Base-by-base conservation (phyloP, 2,113 vertebrate genomes). In the Cinclus cinclus region DNA sequence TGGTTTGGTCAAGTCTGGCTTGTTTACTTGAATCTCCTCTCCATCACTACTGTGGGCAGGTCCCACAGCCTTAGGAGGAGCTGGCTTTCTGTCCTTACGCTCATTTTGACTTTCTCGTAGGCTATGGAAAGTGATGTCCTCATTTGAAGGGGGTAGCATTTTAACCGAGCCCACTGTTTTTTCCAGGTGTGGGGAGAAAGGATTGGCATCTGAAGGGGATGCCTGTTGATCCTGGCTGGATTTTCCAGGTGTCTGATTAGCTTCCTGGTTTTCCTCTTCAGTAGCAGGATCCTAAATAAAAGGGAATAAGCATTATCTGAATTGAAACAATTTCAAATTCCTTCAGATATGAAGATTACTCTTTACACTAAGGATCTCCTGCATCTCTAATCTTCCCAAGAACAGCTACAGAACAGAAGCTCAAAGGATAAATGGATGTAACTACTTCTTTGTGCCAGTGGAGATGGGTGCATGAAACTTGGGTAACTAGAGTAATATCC, bases 141-240 rank as follows among this genome's bases (percentile, higher is more conserved):
- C 65, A 23, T 69, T 5, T 70, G 91, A 94, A 87, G 70, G 71
- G 12, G 95, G 78, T 27, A 96, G 65, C 69, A 97, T 52, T 77
- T 76, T 85, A 82, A 97, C 81, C 13, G 49, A 87, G 44, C 96
- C 95, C 37, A 55, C 81, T 82, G 94, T 65, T 95, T 96, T 94
- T 85, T 46, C 46, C 22, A 86, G 52, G 2, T 70, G 33, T 49
- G 27, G 62, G 9, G 65, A 60, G 70, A 78, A 93, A 74, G 63
- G 25, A 37, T 7, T 27, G 12, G 15, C 68, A 76, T 95, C 94
- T 93, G 82, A 83, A 85, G 75, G 12, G 22, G 22, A 59, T 82
- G n/a, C 20, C 78, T 70, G 23, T 47, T 91, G 83, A 49, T 53
- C 76, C 69, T 80, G 65, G 15, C 7, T 71, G 18, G 62, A 15